These are phyloP conservation scores for Plusia festucae DNA, from an alignment of 2,888 invertebrate genomes.

Conservation along the genomic window DNA sequence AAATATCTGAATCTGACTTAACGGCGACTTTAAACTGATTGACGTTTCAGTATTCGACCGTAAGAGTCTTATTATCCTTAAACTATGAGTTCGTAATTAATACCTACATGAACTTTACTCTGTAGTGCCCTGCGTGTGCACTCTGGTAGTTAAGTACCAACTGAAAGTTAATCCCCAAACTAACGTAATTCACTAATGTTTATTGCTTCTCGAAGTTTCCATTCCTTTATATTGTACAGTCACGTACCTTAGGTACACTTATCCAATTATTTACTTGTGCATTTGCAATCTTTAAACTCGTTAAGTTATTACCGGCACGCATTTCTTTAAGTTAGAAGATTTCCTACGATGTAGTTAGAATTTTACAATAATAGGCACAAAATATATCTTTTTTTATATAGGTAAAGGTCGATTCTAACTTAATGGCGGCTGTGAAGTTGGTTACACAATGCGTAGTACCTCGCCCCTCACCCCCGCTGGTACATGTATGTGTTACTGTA, in stretches of 20 bases:
- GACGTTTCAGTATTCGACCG: too few relatives aligned
- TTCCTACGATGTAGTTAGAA: not conserved
- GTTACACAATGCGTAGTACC: too few relatives aligned
- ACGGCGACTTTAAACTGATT: too few relatives aligned
- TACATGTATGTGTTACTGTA: too few relatives aligned
- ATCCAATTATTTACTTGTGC: slow-evolving; percentile 46
- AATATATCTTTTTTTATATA: too few relatives aligned
- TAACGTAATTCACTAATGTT: slow-evolving; percentile 7
- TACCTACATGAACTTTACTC: not conserved
- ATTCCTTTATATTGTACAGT: slow-evolving; percentile 10
- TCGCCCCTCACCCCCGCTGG: too few relatives aligned
- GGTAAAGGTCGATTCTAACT: too few relatives aligned
- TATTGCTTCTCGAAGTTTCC: slow-evolving; percentile 40
- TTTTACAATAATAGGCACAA: too few relatives aligned
- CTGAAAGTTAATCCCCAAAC: not conserved
- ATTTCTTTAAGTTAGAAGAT: slow-evolving; percentile 33
- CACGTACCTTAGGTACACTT: slow-evolving; percentile 25
- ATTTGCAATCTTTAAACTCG: slow-evolving; percentile 37
- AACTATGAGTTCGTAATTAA: not conserved
- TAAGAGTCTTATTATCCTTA: too few relatives aligned
- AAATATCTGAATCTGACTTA: too few relatives aligned
- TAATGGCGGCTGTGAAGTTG: too few relatives aligned
- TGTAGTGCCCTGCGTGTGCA: not conserved
- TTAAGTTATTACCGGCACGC: slow-evolving; percentile 48
- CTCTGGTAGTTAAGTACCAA: too few relatives aligned